Conservation (phyloP, 2,888 invertebrate genomes). For the Meliscaeva auricollis region DNA sequence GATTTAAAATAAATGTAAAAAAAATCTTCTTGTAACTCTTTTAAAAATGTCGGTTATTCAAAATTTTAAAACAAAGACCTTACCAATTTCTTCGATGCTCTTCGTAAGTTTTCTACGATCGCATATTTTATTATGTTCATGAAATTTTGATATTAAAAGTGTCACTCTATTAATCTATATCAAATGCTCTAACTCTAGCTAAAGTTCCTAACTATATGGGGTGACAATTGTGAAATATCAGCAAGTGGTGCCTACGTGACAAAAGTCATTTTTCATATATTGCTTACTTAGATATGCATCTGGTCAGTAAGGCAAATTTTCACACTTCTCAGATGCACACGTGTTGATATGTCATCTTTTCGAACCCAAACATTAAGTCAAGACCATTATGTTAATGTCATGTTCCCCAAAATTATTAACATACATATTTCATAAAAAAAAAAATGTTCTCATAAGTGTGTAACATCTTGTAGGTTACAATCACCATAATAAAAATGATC, state of each 20-base stretch:
- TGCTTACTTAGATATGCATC: not conserved
- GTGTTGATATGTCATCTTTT: not conserved
- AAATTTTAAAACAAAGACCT: too few relatives aligned
- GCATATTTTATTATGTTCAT: too few relatives aligned
- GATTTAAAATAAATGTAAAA: too few relatives aligned
- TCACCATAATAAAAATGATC: not conserved
- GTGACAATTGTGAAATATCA: too few relatives aligned
- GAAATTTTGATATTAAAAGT: too few relatives aligned
- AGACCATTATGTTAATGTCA: constrained; percentile 31
- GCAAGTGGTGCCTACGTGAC: constrained; percentile 9
- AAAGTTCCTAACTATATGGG: too few relatives aligned
- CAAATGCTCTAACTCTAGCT: too few relatives aligned
- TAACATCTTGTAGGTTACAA: constrained; percentile 1
- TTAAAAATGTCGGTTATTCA: too few relatives aligned
- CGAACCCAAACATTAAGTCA: not conserved
- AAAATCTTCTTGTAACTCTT: too few relatives aligned
- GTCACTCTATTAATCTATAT: too few relatives aligned
- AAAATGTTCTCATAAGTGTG: not conserved
- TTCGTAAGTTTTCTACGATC: too few relatives aligned
- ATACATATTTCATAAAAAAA: not conserved
- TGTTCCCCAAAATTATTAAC: constrained; percentile 2
- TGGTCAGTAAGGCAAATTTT: not conserved
- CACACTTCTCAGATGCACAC: not conserved
- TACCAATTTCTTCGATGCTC: too few relatives aligned
- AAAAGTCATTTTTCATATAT: not conserved